phyloP scores from a whole-genome alignment of 2,797 vertebrate species.

The Gallinago solitaria region DNA sequence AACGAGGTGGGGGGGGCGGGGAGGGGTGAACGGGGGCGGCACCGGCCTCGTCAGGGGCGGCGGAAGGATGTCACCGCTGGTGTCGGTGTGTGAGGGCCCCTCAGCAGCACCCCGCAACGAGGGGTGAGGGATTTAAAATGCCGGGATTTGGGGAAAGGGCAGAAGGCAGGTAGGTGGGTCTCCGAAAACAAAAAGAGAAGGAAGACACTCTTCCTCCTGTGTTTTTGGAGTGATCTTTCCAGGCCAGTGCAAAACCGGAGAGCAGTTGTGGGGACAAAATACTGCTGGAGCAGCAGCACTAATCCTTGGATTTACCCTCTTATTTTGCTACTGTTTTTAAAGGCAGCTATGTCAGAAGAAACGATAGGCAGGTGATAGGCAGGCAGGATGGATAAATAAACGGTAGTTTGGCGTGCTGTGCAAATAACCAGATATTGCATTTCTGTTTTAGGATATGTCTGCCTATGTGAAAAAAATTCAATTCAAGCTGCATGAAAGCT shows the following conservation, averaged over 20 bases:
- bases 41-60: background rate
- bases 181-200: accelerated
- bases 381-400: accelerated
- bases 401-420: background rate
- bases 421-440: background rate
- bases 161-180: background rate
- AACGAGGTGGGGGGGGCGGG: constrained; percentile 84
- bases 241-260: background rate
- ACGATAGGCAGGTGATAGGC: background rate
- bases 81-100: background rate
- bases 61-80: too few relatives aligned
- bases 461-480: constrained; percentile 99
- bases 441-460: constrained; percentile 91
- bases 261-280: accelerated
- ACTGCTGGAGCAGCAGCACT: accelerated
- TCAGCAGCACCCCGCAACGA: background rate
- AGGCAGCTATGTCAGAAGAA: background rate
- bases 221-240: background rate
- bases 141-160: too few relatives aligned
- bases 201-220: accelerated
- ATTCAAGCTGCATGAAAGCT: constrained; percentile 98
- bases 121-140: background rate
- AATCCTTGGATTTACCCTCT: accelerated
- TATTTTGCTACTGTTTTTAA: background rate
- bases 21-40: background rate